Conservation (phyloP, 2,113 vertebrate species). For the Daphoenositta chrysoptera region DNA sequence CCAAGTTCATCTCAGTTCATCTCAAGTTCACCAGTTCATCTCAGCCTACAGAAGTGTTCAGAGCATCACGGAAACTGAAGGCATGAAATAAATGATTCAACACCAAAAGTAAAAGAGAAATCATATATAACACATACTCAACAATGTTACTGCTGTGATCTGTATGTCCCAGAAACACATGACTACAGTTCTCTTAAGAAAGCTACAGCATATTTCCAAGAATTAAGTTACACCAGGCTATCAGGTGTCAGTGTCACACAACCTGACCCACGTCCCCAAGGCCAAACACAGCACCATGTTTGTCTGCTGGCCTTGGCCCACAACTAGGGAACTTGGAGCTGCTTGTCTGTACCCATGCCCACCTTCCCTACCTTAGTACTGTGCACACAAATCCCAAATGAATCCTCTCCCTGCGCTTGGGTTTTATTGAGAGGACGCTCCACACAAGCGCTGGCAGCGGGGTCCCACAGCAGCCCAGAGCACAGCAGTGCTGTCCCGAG, state of each 20-base stretch:
- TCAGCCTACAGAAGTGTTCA: neutral
- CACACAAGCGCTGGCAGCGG: neutral
- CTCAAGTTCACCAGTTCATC: too few species aligned
- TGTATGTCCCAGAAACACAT: neutral
- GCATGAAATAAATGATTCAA: neutral
- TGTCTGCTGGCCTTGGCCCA: neutral
- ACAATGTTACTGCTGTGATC: neutral
- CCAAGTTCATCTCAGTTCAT: too few species aligned
- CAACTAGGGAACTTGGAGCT: neutral
- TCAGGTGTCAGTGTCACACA: neutral
- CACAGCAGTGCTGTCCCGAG: neutral
- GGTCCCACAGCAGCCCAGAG: neutral
- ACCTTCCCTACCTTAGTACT: neutral
- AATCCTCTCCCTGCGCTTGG: neutral
- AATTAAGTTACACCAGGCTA: neutral
- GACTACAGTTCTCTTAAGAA: neutral
- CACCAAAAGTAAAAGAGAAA: neutral
- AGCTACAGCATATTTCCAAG: neutral
- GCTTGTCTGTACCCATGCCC: fast-evolving
- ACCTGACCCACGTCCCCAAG: neutral
- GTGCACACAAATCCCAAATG: neutral
- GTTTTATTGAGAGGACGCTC: neutral
- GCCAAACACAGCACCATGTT: neutral
- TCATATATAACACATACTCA: neutral
- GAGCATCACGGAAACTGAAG: neutral